phyloP scores from a whole-genome alignment of 92 coral and sea anemone species.

The Phymanthus crucifer region DNA sequence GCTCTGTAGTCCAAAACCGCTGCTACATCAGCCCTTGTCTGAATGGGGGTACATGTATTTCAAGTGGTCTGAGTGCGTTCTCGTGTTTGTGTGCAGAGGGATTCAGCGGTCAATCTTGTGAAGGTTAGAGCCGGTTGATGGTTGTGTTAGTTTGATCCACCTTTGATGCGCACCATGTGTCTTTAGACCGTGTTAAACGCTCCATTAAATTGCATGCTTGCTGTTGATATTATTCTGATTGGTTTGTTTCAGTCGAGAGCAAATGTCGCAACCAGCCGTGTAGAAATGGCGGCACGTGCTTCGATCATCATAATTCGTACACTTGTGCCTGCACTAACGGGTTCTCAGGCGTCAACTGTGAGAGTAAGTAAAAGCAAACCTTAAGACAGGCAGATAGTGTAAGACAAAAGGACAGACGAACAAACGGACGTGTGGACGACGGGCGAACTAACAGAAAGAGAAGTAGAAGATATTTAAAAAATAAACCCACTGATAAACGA shows the following conservation, averaged over 20 bases:
- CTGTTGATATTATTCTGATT: not conserved
- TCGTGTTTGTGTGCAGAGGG: constrained; percentile 82
- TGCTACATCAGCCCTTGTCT: constrained; percentile 95
- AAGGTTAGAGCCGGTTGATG: too few species aligned
- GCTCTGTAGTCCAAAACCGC: constrained; percentile 71
- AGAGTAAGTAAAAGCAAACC: constrained; percentile 53
- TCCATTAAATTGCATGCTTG: not conserved
- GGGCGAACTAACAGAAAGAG: not conserved
- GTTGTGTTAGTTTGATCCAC: too few species aligned
- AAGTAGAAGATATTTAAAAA: not conserved
- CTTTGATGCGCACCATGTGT: too few species aligned
- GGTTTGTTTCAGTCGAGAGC: constrained; percentile 72
- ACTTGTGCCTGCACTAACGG: constrained; percentile 92
- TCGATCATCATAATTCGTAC: constrained; percentile 82
- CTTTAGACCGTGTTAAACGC: not conserved
- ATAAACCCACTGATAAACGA: not conserved
- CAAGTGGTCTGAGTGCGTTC: constrained; percentile 57
- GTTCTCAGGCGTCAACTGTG: constrained; percentile 95
- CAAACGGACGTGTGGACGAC: not conserved
- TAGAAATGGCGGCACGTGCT: constrained; percentile 96
- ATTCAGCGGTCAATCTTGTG: constrained; percentile 89
- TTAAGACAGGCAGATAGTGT: not conserved
- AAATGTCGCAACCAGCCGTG: constrained; percentile 94
- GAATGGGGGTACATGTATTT: constrained; percentile 94
- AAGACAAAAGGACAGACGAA: not conserved